phyloP scores from a whole-genome alignment of 2,888 invertebrate species.

The Ophion slaviceki region DNA sequence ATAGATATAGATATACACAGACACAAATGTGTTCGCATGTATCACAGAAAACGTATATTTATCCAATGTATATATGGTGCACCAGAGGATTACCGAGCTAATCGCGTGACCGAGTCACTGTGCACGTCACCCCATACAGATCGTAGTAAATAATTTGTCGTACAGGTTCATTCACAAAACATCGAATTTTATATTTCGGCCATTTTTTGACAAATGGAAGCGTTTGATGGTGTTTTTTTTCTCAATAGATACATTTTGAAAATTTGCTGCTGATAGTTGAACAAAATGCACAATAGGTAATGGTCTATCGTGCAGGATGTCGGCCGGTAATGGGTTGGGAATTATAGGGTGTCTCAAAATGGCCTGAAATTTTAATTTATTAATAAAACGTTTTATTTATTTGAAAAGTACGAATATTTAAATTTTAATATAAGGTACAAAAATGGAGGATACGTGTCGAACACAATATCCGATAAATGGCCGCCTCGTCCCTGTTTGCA shows the following conservation, averaged over 20 bases:
- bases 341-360: too few relatives aligned
- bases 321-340: too few relatives aligned
- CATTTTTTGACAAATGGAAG: neutral
- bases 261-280: neutral
- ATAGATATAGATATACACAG: neutral
- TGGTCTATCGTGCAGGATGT: neutral
- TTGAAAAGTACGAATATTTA: too few relatives aligned
- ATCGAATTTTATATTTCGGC: neutral
- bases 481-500: too few relatives aligned
- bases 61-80: conserved; percentile 40
- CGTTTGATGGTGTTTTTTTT: neutral
- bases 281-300: too few relatives aligned
- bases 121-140: conserved; percentile 47
- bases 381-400: too few relatives aligned
- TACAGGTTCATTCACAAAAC: conserved; percentile 20
- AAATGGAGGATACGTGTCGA: too few relatives aligned
- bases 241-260: neutral
- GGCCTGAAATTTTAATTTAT: too few relatives aligned
- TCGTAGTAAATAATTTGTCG: conserved; percentile 24
- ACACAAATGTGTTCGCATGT: neutral
- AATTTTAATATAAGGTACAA: too few relatives aligned
- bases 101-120: conserved; percentile 70
- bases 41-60: conserved; percentile 8
- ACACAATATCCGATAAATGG: too few relatives aligned
- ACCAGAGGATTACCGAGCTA: conserved; percentile 62